Conservation (phyloP, 1,140 invertebrate genomes). For the Cydia splendana region DNA sequence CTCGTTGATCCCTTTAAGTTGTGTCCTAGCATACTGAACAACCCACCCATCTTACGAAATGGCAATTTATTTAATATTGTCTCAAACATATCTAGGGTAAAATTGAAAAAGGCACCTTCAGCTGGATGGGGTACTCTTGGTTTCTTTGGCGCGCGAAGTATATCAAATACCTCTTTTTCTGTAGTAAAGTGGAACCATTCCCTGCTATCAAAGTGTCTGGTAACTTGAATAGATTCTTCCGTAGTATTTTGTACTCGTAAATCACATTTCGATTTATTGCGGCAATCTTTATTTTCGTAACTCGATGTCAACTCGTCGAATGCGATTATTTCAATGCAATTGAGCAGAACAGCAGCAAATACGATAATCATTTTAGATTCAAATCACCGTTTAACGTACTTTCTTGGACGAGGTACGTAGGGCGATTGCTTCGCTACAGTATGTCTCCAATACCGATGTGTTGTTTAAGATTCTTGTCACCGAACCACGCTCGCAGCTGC, state of each 20-base stretch:
- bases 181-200: background rate
- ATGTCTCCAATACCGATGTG: conserved; percentile 46
- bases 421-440: conserved; percentile 13
- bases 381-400: background rate
- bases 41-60: conserved; percentile 33
- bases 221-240: background rate
- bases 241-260: background rate
- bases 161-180: conserved; percentile 21
- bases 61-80: conserved; percentile 39
- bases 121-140: conserved; percentile 19
- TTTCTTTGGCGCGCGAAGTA: conserved; percentile 7
- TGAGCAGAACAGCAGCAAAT: background rate
- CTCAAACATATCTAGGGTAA: conserved; percentile 41
- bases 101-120: conserved; percentile 46
- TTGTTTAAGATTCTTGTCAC: conserved; percentile 50
- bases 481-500: conserved; percentile 39
- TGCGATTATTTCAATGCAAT: conserved; percentile 3
- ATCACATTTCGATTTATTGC: background rate
- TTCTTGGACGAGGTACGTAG: background rate
- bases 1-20: conserved; percentile 37
- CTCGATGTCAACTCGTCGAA: background rate
- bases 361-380: conserved; percentile 13
- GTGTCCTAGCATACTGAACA: conserved; percentile 40
- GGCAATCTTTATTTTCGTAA: background rate
- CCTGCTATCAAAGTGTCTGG: background rate